Evolutionary conservation across 2,797 vertebrate species (phyloP), one percentile per base, ranked within the genome.

Genomic region (Zalophus californianus): DNA sequence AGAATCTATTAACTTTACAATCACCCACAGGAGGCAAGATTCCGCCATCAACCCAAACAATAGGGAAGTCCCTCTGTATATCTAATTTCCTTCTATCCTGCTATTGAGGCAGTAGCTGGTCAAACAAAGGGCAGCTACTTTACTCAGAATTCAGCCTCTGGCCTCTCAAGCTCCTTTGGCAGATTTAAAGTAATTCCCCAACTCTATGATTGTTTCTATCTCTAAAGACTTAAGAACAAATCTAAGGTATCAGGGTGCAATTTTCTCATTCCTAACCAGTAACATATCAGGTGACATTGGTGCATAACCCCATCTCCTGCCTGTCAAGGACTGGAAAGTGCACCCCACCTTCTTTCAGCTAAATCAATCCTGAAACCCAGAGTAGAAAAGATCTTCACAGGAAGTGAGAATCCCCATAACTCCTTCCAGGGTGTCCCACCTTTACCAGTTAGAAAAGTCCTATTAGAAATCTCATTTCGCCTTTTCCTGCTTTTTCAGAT

Each of bases 51-150:
- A 54, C 68, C 48, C 86, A 64, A 88, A 96, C 85, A 97, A 90
- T 88, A 75, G 85, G 72, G 82, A 94, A 96, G 86, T 96, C 91
- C 90, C 58, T 56, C 79, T 23, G 16, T 15, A 9, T 35, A 44
- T 97, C 92, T 93, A 54, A 94, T 73, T 94, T 96, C 82, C 86
- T 92, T 97, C 66, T 86, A 90, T 97, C 54, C 89, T 87, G 86
- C 84, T 88, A 64, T 80, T 87, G 62, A 41, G 60, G 56, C 44
- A 86, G 48, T 58, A 56, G 35, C 78, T 72, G 41, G 68, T 94
- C 73, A 86, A 96, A 96, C 80, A 97, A 98, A 92, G 54, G 75
- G n/a, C 29, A 83, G 21, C 84, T 66, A 70, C 25, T 32, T 60
- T 1, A 21, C 70, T 92, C 41, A 73, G 64, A 96, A 92, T 86